These are phyloP conservation scores for Ficedula albicollis DNA, from an alignment of 2,797 vertebrate genomes.

Conservation along the genomic window DNA sequence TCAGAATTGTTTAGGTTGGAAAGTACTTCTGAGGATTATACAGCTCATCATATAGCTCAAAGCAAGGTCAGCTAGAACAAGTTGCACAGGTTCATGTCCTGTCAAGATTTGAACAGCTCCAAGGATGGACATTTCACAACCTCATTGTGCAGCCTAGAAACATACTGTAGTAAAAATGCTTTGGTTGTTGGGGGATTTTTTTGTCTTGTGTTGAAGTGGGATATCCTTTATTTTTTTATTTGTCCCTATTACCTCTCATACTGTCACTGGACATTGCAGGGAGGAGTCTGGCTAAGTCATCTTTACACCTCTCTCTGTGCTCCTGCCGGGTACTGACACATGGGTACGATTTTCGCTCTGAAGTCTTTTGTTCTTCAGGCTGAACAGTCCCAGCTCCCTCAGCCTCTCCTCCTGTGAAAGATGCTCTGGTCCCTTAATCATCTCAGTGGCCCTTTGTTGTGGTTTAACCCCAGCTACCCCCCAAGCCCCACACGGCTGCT, in stretches of 20 bases:
- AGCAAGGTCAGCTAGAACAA: not conserved
- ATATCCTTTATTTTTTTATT: not conserved
- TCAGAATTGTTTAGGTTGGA: not conserved
- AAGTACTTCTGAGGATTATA: not conserved
- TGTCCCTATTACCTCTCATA: not conserved
- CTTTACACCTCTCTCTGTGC: not conserved
- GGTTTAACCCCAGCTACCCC: not conserved
- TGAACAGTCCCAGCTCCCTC: not conserved
- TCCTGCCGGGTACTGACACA: not conserved
- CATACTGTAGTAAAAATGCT: not conserved
- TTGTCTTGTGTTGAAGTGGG: not conserved
- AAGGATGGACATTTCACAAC: not conserved
- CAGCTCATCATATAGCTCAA: not conserved
- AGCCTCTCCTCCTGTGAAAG: not conserved
- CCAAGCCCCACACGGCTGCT: not conserved
- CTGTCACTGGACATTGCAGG: not conserved
- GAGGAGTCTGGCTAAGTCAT: not conserved
- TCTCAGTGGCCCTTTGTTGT: not conserved
- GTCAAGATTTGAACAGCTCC: not conserved
- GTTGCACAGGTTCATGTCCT: not conserved
- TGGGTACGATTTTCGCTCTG: rapidly evolving
- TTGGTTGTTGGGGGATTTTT: not conserved
- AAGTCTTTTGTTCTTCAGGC: not conserved
- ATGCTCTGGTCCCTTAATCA: not conserved
- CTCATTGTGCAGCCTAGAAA: not conserved